Base-by-base conservation (phyloP, 30 jellyfish, hydroid and myxozoan species). In the Turritopsis dohrnii region DNA sequence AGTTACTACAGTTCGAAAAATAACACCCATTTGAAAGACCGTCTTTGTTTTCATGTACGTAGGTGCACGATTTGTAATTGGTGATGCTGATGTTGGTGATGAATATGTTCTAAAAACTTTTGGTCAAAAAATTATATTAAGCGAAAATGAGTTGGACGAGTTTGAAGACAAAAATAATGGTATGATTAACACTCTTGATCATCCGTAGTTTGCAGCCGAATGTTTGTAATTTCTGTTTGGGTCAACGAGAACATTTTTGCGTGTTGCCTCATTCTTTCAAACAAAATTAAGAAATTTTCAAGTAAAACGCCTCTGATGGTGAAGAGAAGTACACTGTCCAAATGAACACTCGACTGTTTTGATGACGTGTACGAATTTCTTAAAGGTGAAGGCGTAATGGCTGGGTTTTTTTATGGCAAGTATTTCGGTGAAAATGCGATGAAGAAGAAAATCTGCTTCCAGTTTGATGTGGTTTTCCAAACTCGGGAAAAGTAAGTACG, bases 11-110 rank as follows among this genome's bases (percentile, higher is more conserved):
- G 60, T 41, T 41, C 13, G 5, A 41, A 41, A 41, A 41, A 41
- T 41, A 13, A n/a, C n/a, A n/a, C n/a, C n/a, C n/a, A n/a, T n/a
- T n/a, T n/a, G n/a, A n/a, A n/a, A n/a, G n/a, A n/a, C n/a, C n/a
- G n/a, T n/a, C n/a, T n/a, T n/a, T 41, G 60, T 41, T 41, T 41
- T 41, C 60, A 41, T 41, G 60, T 41, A 41, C 30, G 9, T n/a
- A 69, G 77, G 77, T 7, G 77, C 77, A n/a, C 77, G 77, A 69
- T 69, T 69, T 69, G 28, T 69, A 69, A 23, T 69, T 19, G 77
- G 77, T 8, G 30, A 69, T 69, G 77, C 77, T 1, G 77, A 69
- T 69, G 17, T 21, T 69, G 77, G 77, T 9, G 77, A 69, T 69
- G 22, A 69, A 27, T 69, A 69, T 27, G 8, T 69, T 27, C 19